Conservation (phyloP, 2,113 vertebrate genomes). For the Charadrius vociferus region DNA sequence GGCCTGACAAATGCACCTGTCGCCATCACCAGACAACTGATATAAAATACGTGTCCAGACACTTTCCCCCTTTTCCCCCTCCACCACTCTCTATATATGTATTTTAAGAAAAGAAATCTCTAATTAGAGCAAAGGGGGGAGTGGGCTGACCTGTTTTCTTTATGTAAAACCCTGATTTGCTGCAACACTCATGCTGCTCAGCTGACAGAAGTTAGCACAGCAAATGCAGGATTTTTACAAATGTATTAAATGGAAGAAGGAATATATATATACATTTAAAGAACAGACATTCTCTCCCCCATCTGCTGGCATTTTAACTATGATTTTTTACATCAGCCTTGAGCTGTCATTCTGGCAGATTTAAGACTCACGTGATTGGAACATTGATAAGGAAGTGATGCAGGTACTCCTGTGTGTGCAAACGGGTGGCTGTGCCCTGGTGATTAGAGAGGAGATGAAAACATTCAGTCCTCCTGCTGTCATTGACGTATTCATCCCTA, state of each 20-base stretch:
- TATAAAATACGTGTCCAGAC: constrained; percentile 33
- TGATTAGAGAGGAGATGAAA: constrained; percentile 38
- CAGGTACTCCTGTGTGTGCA: not conserved
- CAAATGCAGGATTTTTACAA: not conserved
- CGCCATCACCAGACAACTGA: constrained; percentile 22
- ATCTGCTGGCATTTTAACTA: not conserved
- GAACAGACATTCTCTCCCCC: not conserved
- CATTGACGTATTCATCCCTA: not conserved
- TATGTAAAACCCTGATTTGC: not conserved
- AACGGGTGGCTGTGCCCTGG: constrained; percentile 1
- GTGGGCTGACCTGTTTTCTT: not conserved
- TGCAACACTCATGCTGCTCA: not conserved
- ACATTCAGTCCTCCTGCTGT: not conserved
- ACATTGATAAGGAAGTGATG: constrained; percentile 10
- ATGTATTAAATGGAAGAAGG: not conserved
- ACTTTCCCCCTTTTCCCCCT: not conserved
- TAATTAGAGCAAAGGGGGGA: not conserved
- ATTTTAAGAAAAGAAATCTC: constrained; percentile 19
- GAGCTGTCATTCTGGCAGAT: constrained; percentile 26
- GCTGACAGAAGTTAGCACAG: not conserved
- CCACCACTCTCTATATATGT: not conserved
- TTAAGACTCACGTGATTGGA: constrained; percentile 12
- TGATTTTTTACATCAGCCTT: not conserved
- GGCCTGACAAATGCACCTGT: constrained; percentile 64
- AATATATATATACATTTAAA: not conserved